These are phyloP conservation scores for Chlorodrepanis virens DNA, from an alignment of 2,113 vertebrate species.

Conservation along the genomic window DNA sequence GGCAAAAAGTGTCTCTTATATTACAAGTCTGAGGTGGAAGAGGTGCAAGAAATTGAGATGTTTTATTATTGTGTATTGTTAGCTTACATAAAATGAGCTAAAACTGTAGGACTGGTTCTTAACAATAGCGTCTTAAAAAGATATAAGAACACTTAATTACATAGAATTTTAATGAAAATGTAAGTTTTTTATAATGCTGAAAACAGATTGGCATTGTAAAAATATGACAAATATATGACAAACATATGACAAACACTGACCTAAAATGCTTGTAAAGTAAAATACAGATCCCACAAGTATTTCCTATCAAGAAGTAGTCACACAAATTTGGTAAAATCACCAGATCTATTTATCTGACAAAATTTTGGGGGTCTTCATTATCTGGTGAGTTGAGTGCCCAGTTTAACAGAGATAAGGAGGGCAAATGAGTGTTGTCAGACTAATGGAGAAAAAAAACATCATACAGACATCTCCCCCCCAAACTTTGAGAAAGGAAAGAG, in stretches of 20 bases:
- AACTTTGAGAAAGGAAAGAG: accelerated
- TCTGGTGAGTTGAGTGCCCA: accelerated
- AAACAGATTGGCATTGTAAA: neutral
- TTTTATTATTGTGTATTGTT: neutral
- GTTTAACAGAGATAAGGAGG: neutral
- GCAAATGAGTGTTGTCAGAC: neutral
- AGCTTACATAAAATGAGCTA: neutral
- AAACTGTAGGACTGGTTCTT: neutral
- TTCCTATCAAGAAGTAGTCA: neutral
- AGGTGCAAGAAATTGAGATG: neutral
- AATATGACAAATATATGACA: neutral
- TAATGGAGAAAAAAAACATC: neutral
- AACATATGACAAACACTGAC: neutral
- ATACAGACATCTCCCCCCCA: accelerated
- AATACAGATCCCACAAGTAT: neutral
- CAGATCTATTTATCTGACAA: neutral
- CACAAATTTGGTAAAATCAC: neutral
- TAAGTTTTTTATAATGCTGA: neutral
- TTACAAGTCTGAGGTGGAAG: neutral
- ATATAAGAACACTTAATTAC: neutral
- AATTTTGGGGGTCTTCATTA: neutral
- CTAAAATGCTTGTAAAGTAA: neutral
- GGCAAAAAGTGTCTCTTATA: neutral
- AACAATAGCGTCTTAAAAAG: neutral
- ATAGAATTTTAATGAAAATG: neutral